These are phyloP conservation scores for Kuschelorhynchus macadamiae DNA, from an alignment of 2,888 invertebrate genomes.

Conservation along the genomic window DNA sequence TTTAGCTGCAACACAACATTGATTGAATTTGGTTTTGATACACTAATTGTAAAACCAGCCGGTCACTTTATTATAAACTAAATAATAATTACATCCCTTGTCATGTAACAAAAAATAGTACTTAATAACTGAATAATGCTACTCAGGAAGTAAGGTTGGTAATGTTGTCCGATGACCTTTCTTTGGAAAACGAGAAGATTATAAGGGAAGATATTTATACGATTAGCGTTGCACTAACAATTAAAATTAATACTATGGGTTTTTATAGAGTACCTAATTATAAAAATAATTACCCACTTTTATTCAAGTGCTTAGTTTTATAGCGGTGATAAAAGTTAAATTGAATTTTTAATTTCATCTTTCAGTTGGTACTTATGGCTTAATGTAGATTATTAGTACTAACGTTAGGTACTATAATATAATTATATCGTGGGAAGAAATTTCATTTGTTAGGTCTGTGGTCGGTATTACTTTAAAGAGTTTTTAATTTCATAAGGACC, in stretches of 20 bases:
- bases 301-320: constrained; percentile 27
- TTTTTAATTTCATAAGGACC: no score
- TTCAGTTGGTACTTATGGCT: constrained; percentile 9
- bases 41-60: no score
- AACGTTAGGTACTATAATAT: constrained; percentile 9
- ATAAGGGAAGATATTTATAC: constrained; percentile 56
- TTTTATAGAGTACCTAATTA: constrained; percentile 29
- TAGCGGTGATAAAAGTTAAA: constrained; percentile 14
- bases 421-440: constrained; percentile 10
- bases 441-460: not conserved
- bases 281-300: constrained; percentile 38
- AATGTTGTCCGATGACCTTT: constrained; percentile 57
- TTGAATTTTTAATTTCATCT: constrained; percentile 16
- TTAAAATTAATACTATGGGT: constrained; percentile 30
- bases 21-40: no score
- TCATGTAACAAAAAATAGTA: constrained; percentile 52
- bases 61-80: constrained; percentile 8
- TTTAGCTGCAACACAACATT: no score
- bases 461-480: no score
- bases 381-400: constrained; percentile 19
- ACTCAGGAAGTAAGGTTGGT: constrained; percentile 59
- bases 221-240: constrained; percentile 59
- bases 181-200: constrained; percentile 58
- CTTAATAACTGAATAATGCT: constrained; percentile 58
- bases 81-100: constrained; percentile 20